A percentile compares a stretch with the other conserved stretches of the same genome.
These are phyloP conservation scores for Nylanderia fulva DNA, from an alignment of 1,140 invertebrate genomes.

Conservation along the genomic window DNA sequence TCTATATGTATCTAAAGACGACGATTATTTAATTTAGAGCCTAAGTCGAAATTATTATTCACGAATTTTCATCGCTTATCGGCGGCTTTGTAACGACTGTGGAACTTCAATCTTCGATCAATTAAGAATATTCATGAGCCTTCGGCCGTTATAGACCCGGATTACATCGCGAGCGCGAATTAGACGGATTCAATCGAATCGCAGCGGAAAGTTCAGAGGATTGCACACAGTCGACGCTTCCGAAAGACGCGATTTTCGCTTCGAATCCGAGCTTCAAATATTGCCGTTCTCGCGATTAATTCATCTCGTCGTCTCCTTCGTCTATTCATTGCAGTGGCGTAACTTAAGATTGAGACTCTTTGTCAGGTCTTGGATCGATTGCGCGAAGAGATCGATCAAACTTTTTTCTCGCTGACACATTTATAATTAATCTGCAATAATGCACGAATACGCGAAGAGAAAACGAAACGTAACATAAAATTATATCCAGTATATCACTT, in stretches of 20 bases:
- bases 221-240: slow-evolving; percentile 16
- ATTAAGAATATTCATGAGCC: slow-evolving; percentile 61
- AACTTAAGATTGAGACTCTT: slow-evolving; percentile 21
- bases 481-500: background rate
- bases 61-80: slow-evolving; percentile 40
- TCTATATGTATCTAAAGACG: no score
- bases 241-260: slow-evolving; percentile 55
- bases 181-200: slow-evolving; percentile 59
- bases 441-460: background rate
- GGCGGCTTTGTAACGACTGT: slow-evolving; percentile 44
- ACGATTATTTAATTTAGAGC: slow-evolving; percentile 42
- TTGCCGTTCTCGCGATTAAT: slow-evolving; percentile 53
- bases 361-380: background rate
- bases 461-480: background rate
- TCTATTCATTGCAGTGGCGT: slow-evolving; percentile 49
- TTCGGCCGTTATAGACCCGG: slow-evolving; percentile 24
- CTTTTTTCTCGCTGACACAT: background rate
- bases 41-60: slow-evolving; percentile 41
- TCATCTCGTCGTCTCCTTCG: slow-evolving; percentile 54
- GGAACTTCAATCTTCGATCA: slow-evolving; percentile 54
- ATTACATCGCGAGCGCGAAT: slow-evolving; percentile 31
- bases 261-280: slow-evolving; percentile 36
- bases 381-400: background rate
- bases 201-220: slow-evolving; percentile 36
- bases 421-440: background rate